Base-by-base conservation (phyloP, 2,888 invertebrate genomes). In the Eilema sororculum region DNA sequence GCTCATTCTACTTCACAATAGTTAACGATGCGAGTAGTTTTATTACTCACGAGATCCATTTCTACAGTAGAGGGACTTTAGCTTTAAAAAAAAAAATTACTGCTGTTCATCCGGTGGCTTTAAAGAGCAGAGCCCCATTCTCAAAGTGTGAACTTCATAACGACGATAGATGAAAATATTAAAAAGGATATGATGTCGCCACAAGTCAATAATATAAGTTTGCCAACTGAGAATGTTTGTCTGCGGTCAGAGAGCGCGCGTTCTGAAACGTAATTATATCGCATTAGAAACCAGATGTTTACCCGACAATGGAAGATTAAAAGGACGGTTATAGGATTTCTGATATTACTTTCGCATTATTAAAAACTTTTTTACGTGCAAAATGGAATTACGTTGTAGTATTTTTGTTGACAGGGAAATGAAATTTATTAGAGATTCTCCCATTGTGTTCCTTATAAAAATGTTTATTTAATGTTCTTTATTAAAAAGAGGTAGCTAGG, bases 281-380 rank as follows among this genome's bases (percentile, higher is more conserved):
- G 52, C 52, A 52, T 52, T 52, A 20, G 52, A 52, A n/a, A 52
- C 52, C 20, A 46, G 52, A 52, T 52, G n/a, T 52, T 52, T 52
- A n/a, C n/a, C 6, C n/a, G 52, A 9, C 52, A n/a, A 1, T 52
- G 52, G 52, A n/a, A 52, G 20, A 52, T 52, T 52, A n/a, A n/a
- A 52, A 52, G 8, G n/a, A 52, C 52, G 8, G 52, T n/a, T 52
- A 52, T 8, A 52, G 52, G 52, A 52, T 52, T n/a, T 52, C n/a
- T n/a, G 52, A 52, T 52, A 52, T 52, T n/a, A n/a, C 52, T 52
- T 52, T 52, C n/a, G 46, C 20, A 20, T 20, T 46, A 46, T 46
- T 46, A 46, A 46, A 46, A 46, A 41, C 41, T 20, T 46, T 46
- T 46, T 6, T 46, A 46, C 9, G 5, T 6, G n/a, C 8, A n/a